A percentile compares a stretch with the other conserved stretches of the same genome.
Conservation (phyloP, 2,797 vertebrate species). For the Argentina silus region DNA sequence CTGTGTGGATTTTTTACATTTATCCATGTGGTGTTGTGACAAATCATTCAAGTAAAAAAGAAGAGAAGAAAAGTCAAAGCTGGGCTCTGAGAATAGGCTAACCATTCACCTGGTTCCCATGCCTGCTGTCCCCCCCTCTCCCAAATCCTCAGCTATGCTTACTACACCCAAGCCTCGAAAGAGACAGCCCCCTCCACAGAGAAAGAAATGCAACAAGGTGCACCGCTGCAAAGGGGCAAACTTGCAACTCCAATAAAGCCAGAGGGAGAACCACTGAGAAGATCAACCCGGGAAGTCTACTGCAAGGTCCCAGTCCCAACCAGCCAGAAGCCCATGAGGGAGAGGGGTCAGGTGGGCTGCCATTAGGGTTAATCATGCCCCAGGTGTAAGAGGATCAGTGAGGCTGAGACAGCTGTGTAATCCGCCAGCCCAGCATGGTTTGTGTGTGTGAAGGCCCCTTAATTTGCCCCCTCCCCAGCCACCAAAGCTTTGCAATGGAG, state of each 20-base stretch:
- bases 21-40: background rate
- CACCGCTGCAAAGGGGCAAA: conserved; percentile 74
- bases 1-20: no score
- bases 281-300: conserved; percentile 73
- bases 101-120: conserved; percentile 79
- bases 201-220: conserved; percentile 77
- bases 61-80: conserved; percentile 14
- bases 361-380: conserved; percentile 72
- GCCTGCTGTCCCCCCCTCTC: conserved; percentile 75
- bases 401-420: conserved; percentile 75
- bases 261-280: conserved; percentile 64
- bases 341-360: conserved; percentile 60
- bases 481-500: conserved; percentile 62
- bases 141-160: conserved; percentile 85
- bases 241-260: conserved; percentile 77
- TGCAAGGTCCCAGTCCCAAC: conserved; percentile 61
- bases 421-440: conserved; percentile 72
- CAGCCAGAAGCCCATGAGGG: conserved; percentile 73
- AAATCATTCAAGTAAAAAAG: conserved; percentile 1
- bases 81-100: conserved; percentile 27
- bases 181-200: conserved; percentile 78
- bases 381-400: conserved; percentile 71
- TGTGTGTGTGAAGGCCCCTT: conserved; percentile 73
- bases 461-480: conserved; percentile 76
- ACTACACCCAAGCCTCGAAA: conserved; percentile 82